Base-by-base conservation (phyloP, 2,797 vertebrate genomes). In the Xiphophorus birchmanni region DNA sequence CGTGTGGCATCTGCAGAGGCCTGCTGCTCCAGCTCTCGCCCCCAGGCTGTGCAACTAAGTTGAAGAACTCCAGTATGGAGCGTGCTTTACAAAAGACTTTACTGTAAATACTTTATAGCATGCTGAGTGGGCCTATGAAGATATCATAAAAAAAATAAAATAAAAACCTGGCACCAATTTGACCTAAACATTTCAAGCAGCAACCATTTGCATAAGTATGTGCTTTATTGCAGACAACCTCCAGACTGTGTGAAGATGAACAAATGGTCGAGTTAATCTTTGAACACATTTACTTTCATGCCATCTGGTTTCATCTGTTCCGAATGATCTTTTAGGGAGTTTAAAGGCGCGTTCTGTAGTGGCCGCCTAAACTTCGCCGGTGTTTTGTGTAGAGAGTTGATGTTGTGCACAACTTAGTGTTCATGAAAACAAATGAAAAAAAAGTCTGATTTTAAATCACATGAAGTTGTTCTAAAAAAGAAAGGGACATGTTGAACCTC, bases 61-160 rank as follows among this genome's bases (percentile, higher is more conserved):
- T 67, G 42, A 86, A 92, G 90, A 87, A 87, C 87, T 90, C 63
- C 67, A 45, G 74, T 82, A 73, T 91, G 86, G 86, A 67, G 74
- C 87, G 84, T 81, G 81, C 81, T 83, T 90, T 86, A 84, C 77
- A 85, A 85, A 89, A 63, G 78, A 80, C 74, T 87, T 82, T 77
- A 85, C 88, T 86, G 87, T 92, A 88, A 94, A 94, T 92, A 90
- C 86, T 92, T 91, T 74, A 91, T 89, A 65, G 80, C 75, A 40
- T 74, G 76, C 89, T 82, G 88, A 91, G 87, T 85, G 87, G 80
- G 37, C 63, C 75, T 67, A 81, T 91, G 87, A 89, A 92, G 92
- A 92, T 87, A 79, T 86, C 80, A 94, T 88, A 79, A 5, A 48
- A 48, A 18, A 21, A 21, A 50, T 18, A 84, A 65, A 15, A 63